Conservation (phyloP, 2,113 vertebrate species). For the Podocnemis expansa region DNA sequence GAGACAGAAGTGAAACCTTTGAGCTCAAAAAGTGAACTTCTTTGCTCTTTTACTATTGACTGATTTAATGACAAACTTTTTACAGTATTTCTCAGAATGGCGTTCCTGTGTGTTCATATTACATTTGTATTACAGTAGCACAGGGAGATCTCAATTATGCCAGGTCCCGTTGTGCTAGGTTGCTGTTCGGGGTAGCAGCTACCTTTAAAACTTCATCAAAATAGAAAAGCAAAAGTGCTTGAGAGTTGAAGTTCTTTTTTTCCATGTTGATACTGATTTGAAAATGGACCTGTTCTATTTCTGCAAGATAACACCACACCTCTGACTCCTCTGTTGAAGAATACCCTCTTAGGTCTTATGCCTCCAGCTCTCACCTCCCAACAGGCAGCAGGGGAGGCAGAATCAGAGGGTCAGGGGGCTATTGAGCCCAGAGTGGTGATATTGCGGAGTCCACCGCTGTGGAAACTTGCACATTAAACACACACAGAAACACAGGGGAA, state of each 20-base stretch:
- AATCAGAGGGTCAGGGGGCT: no score
- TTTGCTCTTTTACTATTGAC: conserved; percentile 9
- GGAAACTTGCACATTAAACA: not conserved
- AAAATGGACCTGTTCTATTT: not conserved
- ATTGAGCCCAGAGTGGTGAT: no score
- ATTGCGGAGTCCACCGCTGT: no score
- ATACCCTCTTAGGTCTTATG: not conserved
- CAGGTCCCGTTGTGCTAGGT: not conserved
- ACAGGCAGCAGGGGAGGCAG: no score
- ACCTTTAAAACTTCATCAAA: not conserved
- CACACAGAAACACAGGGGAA: not conserved
- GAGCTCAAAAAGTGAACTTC: not conserved
- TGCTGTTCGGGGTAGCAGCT: no score
- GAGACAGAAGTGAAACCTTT: not conserved
- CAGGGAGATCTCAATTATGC: not conserved
- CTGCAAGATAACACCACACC: not conserved
- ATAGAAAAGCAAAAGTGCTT: not conserved
- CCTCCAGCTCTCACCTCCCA: no score
- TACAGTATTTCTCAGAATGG: not conserved
- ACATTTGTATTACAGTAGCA: not conserved
- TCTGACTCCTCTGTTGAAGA: not conserved
- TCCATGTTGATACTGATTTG: not conserved
- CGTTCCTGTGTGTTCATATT: not conserved
- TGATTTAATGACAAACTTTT: not conserved
- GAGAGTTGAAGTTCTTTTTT: not conserved